Percentiles rank a stretch among this genome's conserved stretches.
Conservation (phyloP, 2,113 vertebrate genomes). For the Xenus cinereus region DNA sequence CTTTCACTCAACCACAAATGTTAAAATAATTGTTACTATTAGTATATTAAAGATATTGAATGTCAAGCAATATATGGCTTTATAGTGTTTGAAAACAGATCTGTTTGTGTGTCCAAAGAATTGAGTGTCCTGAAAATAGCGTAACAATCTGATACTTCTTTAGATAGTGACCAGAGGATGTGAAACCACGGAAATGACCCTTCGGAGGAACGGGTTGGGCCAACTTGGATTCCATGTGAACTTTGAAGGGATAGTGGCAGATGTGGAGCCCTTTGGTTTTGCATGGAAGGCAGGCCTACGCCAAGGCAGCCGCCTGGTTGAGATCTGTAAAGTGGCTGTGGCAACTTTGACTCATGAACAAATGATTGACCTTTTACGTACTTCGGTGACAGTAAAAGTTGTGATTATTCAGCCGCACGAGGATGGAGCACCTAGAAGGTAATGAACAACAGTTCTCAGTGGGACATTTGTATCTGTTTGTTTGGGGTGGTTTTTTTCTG, state of each 20-base stretch:
- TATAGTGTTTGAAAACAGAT: neutral
- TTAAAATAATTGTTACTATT: neutral
- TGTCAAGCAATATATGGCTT: neutral
- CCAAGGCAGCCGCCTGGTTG: conserved; percentile 94
- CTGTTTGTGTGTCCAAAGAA: neutral
- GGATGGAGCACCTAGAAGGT: conserved; percentile 93
- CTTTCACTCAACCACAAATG: neutral
- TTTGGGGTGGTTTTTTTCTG: neutral
- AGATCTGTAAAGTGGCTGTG: conserved; percentile 96
- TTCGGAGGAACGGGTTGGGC: conserved; percentile 90
- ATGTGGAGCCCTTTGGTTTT: conserved; percentile 95
- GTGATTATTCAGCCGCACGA: conserved; percentile 95
- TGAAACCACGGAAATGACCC: conserved; percentile 91
- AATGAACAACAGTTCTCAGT: neutral
- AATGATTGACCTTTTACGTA: conserved; percentile 96
- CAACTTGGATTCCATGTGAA: conserved; percentile 98
- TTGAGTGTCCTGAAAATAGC: neutral
- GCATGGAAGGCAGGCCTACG: conserved; percentile 95
- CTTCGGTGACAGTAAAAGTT: conserved; percentile 90
- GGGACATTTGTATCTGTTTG: neutral
- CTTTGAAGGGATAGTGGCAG: conserved; percentile 95
- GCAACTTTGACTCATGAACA: conserved; percentile 95
- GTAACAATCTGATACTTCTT: conserved; percentile 3
- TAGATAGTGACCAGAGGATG: conserved; percentile 93
- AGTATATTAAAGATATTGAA: neutral